Evolutionary conservation across 2,888 invertebrate species (phyloP), one percentile per base, ranked within the genome.

Genomic region (Dryomyza anilis): DNA sequence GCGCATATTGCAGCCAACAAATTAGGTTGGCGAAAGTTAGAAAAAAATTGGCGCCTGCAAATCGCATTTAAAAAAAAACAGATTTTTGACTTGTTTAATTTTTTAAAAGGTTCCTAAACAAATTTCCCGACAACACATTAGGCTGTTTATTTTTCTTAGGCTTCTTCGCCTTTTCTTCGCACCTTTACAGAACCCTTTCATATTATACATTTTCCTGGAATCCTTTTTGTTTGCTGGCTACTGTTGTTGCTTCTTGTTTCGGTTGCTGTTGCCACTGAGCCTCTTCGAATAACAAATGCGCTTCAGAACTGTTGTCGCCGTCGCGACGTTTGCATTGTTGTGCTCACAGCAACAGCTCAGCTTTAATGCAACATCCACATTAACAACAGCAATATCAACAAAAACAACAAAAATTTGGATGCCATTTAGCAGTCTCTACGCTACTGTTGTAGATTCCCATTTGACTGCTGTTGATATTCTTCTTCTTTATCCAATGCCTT

Each of bases 351-450:
- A 72, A 73, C 66, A 59, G 23, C 61, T 8, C 12, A 30, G 27
- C 10, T 14, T 12, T n/a, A n/a, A n/a, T 69, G 56, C 53, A 64
- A 39, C 57, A 64, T 33, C 39, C 65, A 57, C 65, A 65, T 23
- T 23, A 52, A 67, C 69, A 70, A 69, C 65, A 69, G 59, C 62
- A 56, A 64, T 68, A 67, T 61, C 62, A 56, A 65, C 59, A 68
- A 48, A 70, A 66, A 66, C 70, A 71, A 65, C 52, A 52, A 65
- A 21, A 50, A 48, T 60, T 33, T 33, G 48, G 48, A 21, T 48
- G 36, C 21, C 59, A 50, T 50, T 60, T 50, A 60, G 59, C 59
- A 60, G 59, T 59, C 59, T 59, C 46, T 33, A 62, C 36, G 53
- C n/a, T 48, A 30, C 46, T 33, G 48, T 36, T 25, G 48, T 33